Conservation (phyloP, 2,888 invertebrate species). For the Apodemia mormo region DNA sequence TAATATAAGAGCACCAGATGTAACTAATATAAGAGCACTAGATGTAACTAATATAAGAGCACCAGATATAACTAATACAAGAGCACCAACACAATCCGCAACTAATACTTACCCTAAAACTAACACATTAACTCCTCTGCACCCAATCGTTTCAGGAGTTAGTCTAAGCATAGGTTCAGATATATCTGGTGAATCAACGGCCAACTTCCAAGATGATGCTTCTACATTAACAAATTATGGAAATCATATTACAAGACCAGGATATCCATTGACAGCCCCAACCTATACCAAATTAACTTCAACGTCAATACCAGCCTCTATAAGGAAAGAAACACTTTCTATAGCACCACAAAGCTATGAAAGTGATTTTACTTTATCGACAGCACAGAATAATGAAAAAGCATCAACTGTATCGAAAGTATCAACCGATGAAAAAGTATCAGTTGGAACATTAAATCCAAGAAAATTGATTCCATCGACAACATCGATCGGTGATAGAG, state of each 20-base stretch:
- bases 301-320: conserved; percentile 23
- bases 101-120: conserved; percentile 7
- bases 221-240: conserved; percentile 36
- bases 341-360: background rate
- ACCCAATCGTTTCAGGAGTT: conserved; percentile 37
- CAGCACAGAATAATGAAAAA: background rate
- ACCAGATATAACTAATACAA: conserved; percentile 14
- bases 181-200: conserved; percentile 39
- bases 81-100: conserved; percentile 19
- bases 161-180: conserved; percentile 38
- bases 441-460: too few species aligned
- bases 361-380: background rate
- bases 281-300: conserved; percentile 30
- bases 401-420: background rate
- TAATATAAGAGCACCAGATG: conserved; percentile 6
- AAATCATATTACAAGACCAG: conserved; percentile 31
- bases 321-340: background rate
- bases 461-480: too few species aligned
- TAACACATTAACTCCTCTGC: conserved; percentile 18
- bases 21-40: too few species aligned
- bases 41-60: background rate
- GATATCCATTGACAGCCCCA: conserved; percentile 32
- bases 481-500: too few species aligned
- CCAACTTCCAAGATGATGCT: conserved; percentile 39
- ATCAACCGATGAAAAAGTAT: background rate